phyloP scores from a whole-genome alignment of 2,797 vertebrate species.

The Halcyon badia region DNA sequence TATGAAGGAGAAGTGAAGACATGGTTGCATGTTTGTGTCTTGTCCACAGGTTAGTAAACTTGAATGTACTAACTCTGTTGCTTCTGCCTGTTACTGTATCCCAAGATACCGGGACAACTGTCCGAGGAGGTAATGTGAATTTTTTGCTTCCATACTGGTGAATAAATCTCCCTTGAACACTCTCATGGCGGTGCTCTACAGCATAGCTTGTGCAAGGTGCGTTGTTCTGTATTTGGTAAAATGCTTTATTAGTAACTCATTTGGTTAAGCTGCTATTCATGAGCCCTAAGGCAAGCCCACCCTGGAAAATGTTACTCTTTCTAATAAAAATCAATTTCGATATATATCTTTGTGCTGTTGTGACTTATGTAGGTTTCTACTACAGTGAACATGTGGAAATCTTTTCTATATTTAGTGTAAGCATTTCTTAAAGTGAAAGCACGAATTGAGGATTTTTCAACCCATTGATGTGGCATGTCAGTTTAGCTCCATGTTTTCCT shows the following conservation, averaged over 20 bases:
- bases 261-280: not conserved
- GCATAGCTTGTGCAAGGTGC: not conserved
- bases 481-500: not conserved
- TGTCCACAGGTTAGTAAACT: not conserved
- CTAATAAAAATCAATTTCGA: not conserved
- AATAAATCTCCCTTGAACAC: not conserved
- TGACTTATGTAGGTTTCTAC: not conserved
- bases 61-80: not conserved
- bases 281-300: not conserved
- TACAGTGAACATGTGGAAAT: not conserved
- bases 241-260: slow-evolving; percentile 4
- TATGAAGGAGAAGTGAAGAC: not conserved
- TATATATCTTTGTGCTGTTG: not conserved
- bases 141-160: not conserved
- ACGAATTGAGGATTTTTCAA: not conserved
- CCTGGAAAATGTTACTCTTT: not conserved
- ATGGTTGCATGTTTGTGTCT: not conserved
- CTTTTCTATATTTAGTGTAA: not conserved
- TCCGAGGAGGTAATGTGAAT: not conserved
- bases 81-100: not conserved
- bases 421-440: not conserved
- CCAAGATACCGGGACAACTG: not conserved
- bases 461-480: fast-evolving
- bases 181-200: not conserved
- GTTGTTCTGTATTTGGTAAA: not conserved